Evolutionary conservation across 2,113 vertebrate genomes (phyloP).

Genomic region (Etheostoma cragini): DNA sequence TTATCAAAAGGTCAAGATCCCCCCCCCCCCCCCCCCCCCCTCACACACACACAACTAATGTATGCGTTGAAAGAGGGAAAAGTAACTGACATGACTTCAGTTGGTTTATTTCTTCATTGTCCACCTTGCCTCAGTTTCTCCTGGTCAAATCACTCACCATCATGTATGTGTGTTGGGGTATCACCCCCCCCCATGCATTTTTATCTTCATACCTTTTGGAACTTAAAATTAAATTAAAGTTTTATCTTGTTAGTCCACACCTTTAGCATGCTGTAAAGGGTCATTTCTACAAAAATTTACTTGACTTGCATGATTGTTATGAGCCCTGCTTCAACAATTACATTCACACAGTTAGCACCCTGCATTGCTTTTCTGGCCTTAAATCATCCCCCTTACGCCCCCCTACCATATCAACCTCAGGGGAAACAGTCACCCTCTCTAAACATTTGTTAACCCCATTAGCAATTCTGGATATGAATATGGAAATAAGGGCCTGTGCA

Average conservation of each 20-base stretch:
- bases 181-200: not conserved
- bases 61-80: conserved; percentile 4
- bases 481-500: conserved; percentile 88
- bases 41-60: conserved; percentile 45
- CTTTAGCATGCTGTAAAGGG: conserved; percentile 7
- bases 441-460: conserved; percentile 91
- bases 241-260: not conserved
- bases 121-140: conserved; percentile 44
- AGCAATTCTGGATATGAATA: conserved; percentile 91
- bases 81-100: conserved; percentile 42
- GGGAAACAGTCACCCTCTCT: conserved; percentile 77
- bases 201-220: conserved; percentile 24
- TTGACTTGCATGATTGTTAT: not conserved
- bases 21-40: conserved; percentile 40
- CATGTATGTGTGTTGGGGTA: conserved; percentile 29
- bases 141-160: conserved; percentile 56
- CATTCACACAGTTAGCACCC: conserved; percentile 40
- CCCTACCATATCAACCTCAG: conserved; percentile 54
- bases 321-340: conserved; percentile 40
- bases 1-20: conserved; percentile 71
- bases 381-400: conserved; percentile 13
- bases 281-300: conserved; percentile 36
- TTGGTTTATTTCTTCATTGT: conserved; percentile 39
- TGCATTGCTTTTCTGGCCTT: conserved; percentile 42
- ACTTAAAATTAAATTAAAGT: conserved; percentile 18